Conservation (phyloP, 2,113 vertebrate genomes). For the Nettapus auritus region DNA sequence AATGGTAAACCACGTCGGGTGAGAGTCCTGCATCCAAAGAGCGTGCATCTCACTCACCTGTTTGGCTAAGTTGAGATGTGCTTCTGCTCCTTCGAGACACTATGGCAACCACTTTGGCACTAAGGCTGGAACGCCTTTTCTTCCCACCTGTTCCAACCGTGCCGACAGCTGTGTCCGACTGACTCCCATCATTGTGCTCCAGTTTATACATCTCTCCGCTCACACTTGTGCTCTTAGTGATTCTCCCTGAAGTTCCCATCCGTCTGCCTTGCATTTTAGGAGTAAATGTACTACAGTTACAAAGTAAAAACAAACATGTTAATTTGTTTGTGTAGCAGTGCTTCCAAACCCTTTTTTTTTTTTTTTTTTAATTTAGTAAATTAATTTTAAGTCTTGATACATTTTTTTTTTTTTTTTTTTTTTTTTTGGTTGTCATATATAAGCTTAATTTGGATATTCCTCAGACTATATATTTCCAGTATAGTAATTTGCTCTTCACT, state of each 20-base stretch:
- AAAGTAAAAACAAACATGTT: constrained; percentile 82
- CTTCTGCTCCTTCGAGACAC: constrained; percentile 92
- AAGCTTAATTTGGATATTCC: not conserved
- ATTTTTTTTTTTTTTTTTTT: not conserved
- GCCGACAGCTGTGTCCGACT: constrained; percentile 96
- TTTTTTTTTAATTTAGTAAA: not conserved
- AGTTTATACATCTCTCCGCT: constrained; percentile 94
- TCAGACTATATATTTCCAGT: not conserved
- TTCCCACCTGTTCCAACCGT: constrained; percentile 89
- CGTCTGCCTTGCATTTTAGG: constrained; percentile 90
- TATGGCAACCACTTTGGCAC: constrained; percentile 95
- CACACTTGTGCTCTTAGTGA: constrained; percentile 96
- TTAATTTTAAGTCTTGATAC: not conserved
- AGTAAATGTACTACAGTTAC: constrained; percentile 85
- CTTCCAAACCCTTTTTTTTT: not conserved
- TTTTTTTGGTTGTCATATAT: not conserved
- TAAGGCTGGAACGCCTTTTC: constrained; percentile 94
- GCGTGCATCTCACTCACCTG: constrained; percentile 83
- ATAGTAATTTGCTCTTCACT: not conserved
- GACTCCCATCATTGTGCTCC: constrained; percentile 96
- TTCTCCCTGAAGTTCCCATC: constrained; percentile 90
- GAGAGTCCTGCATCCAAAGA: not conserved
- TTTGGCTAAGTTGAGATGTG: constrained; percentile 95
- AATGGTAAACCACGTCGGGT: not conserved
- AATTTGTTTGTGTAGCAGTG: constrained; percentile 57